Evolutionary conservation across 2,113 vertebrate species (phyloP), one percentile per base, ranked within the genome.

Genomic region (Brachyhypopomus gauderio): DNA sequence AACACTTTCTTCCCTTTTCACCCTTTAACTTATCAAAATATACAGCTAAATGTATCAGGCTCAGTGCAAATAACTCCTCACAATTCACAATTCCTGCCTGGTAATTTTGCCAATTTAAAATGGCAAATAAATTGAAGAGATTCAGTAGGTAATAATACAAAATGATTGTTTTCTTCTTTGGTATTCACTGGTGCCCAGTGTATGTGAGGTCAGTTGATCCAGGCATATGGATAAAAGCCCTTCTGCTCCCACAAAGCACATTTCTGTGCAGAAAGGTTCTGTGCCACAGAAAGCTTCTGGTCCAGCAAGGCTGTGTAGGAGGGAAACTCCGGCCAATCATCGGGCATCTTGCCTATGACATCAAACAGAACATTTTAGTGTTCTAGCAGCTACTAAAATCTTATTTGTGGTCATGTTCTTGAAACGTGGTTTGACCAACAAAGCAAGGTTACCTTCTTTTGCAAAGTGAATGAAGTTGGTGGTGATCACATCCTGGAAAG

Each of bases 241-340:
- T 87, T 90, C 11, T 90, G 22, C 84, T 88, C 80, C 93, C 93
- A 95, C 67, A 95, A 87, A 0, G 79, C 60, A 55, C 94, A 95
- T 17, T 64, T 89, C 2, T 75, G 56, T 0, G 73, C 60, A 1
- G 85, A 86, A 84, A 86, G 77, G 60, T 83, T 71, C 2, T 60
- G 69, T 4, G 9, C 64, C 23, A 82, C 4, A 0, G 48, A 17
- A 64, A 93, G 82, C 0, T 4, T 60, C n/a, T 78, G 8, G 1
- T 90, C 88, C 78, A 95, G 82, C 63, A 94, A 79, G 27, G 90
- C 94, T 2, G 85, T 91, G 78, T 69, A 77, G 75, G 79, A 41
- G 30, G 94, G 94, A 83, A 90, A 94, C 56, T 87, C 75, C 0
- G 87, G 83, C 94, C 94, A 95, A 4, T 84, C 72, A 0, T 66